A percentile compares a stretch with the other conserved stretches of the same genome.
Evolutionary conservation across 2,888 invertebrate genomes (phyloP).

Genomic region (Elmis aenea): DNA sequence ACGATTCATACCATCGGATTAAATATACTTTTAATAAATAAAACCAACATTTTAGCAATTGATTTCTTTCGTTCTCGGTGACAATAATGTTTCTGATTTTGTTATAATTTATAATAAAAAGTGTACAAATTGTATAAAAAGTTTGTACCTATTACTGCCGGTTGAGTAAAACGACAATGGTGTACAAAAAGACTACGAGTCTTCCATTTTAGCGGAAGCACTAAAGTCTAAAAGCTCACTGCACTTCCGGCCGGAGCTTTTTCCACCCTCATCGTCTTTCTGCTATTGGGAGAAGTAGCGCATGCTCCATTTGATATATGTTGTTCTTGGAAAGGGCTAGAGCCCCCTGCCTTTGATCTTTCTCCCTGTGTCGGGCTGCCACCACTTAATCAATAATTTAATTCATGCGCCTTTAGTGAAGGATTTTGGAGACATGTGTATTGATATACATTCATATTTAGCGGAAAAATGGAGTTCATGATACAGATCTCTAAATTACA

Average conservation of each 20-base stretch:
- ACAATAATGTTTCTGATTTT: too few species aligned
- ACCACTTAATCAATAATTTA: slow-evolving; percentile 35
- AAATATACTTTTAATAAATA: too few species aligned
- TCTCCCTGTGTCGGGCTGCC: slow-evolving; percentile 14
- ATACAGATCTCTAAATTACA: too few species aligned
- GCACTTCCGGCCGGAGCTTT: slow-evolving; percentile 38
- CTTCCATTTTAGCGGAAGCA: slow-evolving; percentile 44
- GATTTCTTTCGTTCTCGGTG: too few species aligned
- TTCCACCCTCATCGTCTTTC: slow-evolving; percentile 30
- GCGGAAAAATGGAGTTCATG: too few species aligned
- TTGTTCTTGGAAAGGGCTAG: slow-evolving; percentile 14
- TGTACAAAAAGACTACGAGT: not conserved
- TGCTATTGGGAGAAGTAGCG: slow-evolving; percentile 33
- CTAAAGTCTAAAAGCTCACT: slow-evolving; percentile 41
- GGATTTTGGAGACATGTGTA: too few species aligned
- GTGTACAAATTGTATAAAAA: too few species aligned
- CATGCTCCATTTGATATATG: slow-evolving; percentile 24
- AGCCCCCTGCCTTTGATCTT: slow-evolving; percentile 12
- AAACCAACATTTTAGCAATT: too few species aligned
- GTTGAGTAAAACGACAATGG: too few species aligned
- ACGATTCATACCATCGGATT: slow-evolving; percentile 12
- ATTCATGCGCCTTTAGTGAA: slow-evolving; percentile 38
- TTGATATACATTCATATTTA: too few species aligned
- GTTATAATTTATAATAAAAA: too few species aligned
- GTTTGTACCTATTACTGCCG: too few species aligned